Conservation (phyloP, 2,888 invertebrate species). For the Hyalella azteca region DNA sequence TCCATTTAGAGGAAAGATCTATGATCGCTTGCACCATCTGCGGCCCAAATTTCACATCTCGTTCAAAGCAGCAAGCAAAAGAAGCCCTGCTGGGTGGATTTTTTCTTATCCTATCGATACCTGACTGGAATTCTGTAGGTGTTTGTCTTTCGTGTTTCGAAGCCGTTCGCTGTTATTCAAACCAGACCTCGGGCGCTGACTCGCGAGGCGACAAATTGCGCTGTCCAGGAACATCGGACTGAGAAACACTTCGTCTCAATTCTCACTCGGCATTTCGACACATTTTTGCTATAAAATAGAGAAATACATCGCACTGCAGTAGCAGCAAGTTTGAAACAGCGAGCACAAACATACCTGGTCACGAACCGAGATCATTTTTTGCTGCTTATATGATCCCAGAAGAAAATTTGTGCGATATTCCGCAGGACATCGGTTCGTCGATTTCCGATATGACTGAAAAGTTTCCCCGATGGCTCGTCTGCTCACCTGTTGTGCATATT, state of each 20-base stretch:
- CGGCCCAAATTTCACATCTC: not conserved
- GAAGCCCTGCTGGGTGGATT: not conserved
- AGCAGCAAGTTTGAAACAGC: not conserved
- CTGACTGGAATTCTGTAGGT: conserved; percentile 11
- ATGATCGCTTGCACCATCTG: not conserved
- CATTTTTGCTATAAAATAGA: conserved; percentile 24
- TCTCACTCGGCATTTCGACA: conserved; percentile 15
- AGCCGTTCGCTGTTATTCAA: conserved; percentile 20
- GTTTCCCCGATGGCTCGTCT: conserved; percentile 17
- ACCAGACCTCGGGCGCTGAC: not conserved
- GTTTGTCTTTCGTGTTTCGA: conserved; percentile 1
- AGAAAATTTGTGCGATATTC: not conserved
- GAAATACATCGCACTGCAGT: not conserved
- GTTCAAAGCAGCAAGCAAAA: not conserved
- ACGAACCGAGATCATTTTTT: not conserved
- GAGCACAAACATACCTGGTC: not conserved
- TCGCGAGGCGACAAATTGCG: not conserved
- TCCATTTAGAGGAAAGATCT: too few species aligned
- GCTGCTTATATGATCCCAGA: not conserved
- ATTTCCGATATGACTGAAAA: conserved; percentile 33
- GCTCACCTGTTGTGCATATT: conserved; percentile 27
- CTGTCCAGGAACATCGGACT: conserved; percentile 20
- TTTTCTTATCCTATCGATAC: conserved; percentile 1
- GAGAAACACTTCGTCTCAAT: conserved; percentile 21
- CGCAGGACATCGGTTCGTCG: conserved; percentile 4